Evolutionary conservation across 2,797 vertebrate genomes (phyloP).

Genomic region (Hippoglossus hippoglossus): DNA sequence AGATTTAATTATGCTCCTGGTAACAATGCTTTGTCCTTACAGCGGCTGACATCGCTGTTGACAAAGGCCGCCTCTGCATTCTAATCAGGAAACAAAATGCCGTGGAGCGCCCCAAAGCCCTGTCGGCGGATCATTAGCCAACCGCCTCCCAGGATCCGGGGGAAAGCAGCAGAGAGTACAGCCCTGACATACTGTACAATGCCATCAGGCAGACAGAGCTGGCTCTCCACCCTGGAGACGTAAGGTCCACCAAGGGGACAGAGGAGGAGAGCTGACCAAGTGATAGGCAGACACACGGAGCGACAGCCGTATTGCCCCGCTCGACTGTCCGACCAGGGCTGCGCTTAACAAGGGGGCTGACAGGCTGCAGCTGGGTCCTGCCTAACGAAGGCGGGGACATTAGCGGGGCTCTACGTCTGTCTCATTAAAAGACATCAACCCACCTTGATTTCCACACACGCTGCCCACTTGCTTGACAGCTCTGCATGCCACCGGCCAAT

Average conservation of each 20-base stretch:
- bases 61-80: conserved; percentile 94
- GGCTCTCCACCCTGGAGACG: conserved; percentile 87
- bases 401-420: conserved; percentile 97
- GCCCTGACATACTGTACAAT: conserved; percentile 87
- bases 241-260: conserved; percentile 87
- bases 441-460: conserved; percentile 93
- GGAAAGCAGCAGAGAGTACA: conserved; percentile 56
- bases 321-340: conserved; percentile 75
- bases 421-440: conserved; percentile 99
- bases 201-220: conserved; percentile 88
- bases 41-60: conserved; percentile 92
- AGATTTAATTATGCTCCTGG: conserved; percentile 93
- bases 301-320: conserved; percentile 76
- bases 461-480: conserved; percentile 93
- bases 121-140: conserved; percentile 92
- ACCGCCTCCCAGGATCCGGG: conserved; percentile 81
- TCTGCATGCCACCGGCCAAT: conserved; percentile 87
- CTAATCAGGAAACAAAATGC: conserved; percentile 98
- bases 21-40: conserved; percentile 94
- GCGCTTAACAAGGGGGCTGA: conserved; percentile 89
- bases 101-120: conserved; percentile 87
- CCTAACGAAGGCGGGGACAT: conserved; percentile 93
- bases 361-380: conserved; percentile 96
- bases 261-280: conserved; percentile 87
- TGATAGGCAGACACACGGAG: conserved; percentile 91